Evolutionary conservation across 2,888 invertebrate species (phyloP), one percentile per base, ranked within the genome.

Genomic region (Andrena chrysosceles): DNA sequence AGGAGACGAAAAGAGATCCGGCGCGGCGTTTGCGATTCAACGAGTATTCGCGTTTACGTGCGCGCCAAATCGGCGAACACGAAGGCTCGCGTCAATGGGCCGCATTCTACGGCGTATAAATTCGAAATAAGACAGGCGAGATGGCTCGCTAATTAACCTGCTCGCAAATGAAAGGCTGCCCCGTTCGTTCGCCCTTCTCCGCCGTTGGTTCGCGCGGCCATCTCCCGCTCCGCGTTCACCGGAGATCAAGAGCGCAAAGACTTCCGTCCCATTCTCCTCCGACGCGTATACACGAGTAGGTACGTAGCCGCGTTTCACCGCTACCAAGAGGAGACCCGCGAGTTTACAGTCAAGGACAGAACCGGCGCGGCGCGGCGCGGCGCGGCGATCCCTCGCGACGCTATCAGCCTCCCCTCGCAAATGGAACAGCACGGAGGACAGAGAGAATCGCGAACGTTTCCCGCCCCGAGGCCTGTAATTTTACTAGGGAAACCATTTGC

Each of bases 81-180:
- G 64, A 52, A 23, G 69, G 52, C 48, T 73, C 72, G 85, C 89
- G 85, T 89, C 89, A 87, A 88, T 89, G 84, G 85, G 83, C 31
- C 78, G 80, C 87, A 80, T 88, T 87, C 88, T 81, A 68, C 88
- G 73, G 87, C 72, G 87, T 88, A 90, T 90, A 91, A 90, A 90
- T 91, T 90, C 90, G 88, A 85, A 90, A 89, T 90, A 88, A 90
- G 90, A 90, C 90, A 87, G 86, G 74, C 85, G 85, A 85, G 90
- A 90, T 89, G 85, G 90, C 86, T 90, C 86, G 90, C 90, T 91
- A 91, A 91, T 91, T 91, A 91, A 90, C 89, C 90, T 90, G 83
- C 89, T 88, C 88, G 86, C 89, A 85, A 87, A 90, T 88, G 88
- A 90, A 90, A 83, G 78, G 73, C 75, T 83, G 59, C 54, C 59